phyloP scores from a whole-genome alignment of 2,888 invertebrate species.

The Caenorhabditis afra region DNA sequence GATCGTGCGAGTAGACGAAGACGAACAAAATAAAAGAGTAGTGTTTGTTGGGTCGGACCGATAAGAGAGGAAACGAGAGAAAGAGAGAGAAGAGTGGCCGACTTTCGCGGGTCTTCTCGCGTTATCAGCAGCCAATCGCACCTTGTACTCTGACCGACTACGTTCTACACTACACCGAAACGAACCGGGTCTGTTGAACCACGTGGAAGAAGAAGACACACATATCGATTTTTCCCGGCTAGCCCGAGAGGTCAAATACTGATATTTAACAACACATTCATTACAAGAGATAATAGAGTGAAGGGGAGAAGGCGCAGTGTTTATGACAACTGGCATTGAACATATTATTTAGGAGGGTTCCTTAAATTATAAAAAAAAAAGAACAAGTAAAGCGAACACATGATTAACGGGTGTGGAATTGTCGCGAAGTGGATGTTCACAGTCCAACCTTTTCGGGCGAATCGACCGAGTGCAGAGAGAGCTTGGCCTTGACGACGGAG shows the following conservation, averaged over 20 bases:
- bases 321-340: too few species aligned
- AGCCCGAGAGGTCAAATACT: too few species aligned
- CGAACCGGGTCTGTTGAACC: conserved; percentile 15
- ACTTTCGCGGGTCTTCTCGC: conserved; percentile 26
- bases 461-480: conserved; percentile 38
- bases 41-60: conserved; percentile 8
- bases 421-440: neutral
- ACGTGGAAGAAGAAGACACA: neutral
- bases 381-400: conserved; percentile 25
- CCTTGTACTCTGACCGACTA: conserved; percentile 37
- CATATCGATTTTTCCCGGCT: neutral
- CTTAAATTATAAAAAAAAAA: neutral
- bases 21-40: conserved; percentile 18
- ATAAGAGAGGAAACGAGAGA: conserved; percentile 20
- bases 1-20: neutral
- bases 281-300: neutral
- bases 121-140: conserved; percentile 35
- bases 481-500: conserved; percentile 62
- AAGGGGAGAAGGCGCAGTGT: neutral
- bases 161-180: conserved; percentile 42
- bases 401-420: neutral
- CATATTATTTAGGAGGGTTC: too few species aligned
- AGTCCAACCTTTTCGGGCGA: conserved; percentile 11
- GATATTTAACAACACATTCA: too few species aligned
- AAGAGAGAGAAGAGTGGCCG: conserved; percentile 19